A percentile compares a stretch with the other conserved stretches of the same genome.
Evolutionary conservation across 37 sponge, comb jelly and placozoan genomes (phyloP).

Genomic region (Halichondria panicea): DNA sequence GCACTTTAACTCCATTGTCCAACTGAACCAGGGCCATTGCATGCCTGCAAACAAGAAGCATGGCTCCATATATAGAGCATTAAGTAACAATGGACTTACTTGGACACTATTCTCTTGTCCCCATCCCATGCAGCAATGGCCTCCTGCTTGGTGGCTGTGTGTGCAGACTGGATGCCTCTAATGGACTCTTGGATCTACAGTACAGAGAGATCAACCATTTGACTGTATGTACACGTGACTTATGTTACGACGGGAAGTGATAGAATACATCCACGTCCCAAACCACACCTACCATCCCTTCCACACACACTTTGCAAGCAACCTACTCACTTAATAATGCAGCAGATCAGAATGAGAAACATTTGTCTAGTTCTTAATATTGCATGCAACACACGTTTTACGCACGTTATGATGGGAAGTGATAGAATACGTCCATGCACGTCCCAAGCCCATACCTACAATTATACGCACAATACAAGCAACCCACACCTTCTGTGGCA

Average conservation of each 20-base stretch:
- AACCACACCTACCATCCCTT: neutral
- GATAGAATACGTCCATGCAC: too few relatives aligned
- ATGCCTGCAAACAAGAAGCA: conserved; percentile 45
- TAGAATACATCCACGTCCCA: neutral
- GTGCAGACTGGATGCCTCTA: conserved; percentile 56
- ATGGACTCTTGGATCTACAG: conserved; percentile 59
- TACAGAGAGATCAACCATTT: too few relatives aligned
- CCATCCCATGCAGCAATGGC: conserved; percentile 83
- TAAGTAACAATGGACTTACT: conserved; percentile 41
- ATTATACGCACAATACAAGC: too few relatives aligned
- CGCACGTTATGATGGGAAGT: too few relatives aligned
- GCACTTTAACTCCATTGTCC: conserved; percentile 75
- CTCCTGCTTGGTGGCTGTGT: conserved; percentile 54
- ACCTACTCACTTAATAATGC: too few relatives aligned
- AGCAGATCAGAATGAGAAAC: too few relatives aligned
- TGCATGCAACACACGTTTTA: too few relatives aligned
- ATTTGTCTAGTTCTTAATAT: too few relatives aligned
- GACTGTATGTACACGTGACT: too few relatives aligned
- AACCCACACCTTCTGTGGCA: conserved; percentile 68
- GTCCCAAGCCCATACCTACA: too few relatives aligned
- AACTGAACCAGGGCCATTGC: conserved; percentile 79
- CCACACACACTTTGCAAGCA: too few relatives aligned
- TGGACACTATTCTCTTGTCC: conserved; percentile 57
- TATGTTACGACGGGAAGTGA: too few relatives aligned
- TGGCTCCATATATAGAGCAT: neutral